These are phyloP conservation scores for Calycopis cecrops DNA, from an alignment of 1,140 invertebrate species.

Conservation along the genomic window DNA sequence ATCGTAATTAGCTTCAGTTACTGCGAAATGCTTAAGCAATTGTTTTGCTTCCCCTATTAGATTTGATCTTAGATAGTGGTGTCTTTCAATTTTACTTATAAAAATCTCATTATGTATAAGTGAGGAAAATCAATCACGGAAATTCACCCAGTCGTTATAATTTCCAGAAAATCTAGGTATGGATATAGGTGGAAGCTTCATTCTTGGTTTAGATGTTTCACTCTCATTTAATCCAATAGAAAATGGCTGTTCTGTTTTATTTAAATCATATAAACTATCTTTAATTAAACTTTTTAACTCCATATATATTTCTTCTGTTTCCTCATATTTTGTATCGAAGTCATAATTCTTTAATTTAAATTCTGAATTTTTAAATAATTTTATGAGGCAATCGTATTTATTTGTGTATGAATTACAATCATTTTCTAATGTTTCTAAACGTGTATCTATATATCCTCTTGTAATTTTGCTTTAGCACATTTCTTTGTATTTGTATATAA, in stretches of 20 bases:
- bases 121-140: conserved; percentile 17
- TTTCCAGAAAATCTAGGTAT: too few relatives aligned
- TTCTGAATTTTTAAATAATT: neutral
- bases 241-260: too few relatives aligned
- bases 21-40: too few relatives aligned
- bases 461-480: conserved; percentile 9
- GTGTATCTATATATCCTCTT: conserved; percentile 8
- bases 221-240: too few relatives aligned
- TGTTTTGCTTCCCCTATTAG: too few relatives aligned
- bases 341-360: too few relatives aligned
- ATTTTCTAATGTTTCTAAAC: conserved; percentile 8
- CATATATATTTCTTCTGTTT: conserved; percentile 10
- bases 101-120: conserved; percentile 16
- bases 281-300: too few relatives aligned
- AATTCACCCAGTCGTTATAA: conserved; percentile 20
- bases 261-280: too few relatives aligned
- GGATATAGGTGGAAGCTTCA: too few relatives aligned
- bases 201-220: too few relatives aligned
- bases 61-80: too few relatives aligned
- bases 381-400: neutral
- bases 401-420: conserved; percentile 5
- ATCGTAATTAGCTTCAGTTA: too few relatives aligned
- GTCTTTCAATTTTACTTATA: conserved; percentile 18
- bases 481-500: conserved; percentile 11
- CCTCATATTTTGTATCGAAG: conserved; percentile 7